Evolutionary conservation across 2,113 vertebrate species (phyloP), one percentile per base, ranked within the genome.

Genomic region (Murina feae): DNA sequence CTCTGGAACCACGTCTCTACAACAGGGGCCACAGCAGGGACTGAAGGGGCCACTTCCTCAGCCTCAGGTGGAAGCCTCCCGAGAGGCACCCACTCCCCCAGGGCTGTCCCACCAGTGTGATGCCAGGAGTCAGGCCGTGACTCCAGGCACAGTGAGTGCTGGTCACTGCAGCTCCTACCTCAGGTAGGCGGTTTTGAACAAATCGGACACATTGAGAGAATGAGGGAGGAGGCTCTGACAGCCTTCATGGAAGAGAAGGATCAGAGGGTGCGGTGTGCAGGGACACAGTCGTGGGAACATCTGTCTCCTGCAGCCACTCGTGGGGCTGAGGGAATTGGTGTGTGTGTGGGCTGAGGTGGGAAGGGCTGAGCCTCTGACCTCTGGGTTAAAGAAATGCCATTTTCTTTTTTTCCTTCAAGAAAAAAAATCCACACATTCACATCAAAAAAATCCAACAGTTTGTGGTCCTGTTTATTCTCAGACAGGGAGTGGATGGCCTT

Each of bases 391-490:
- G 91, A 96, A 97, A 97, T 96, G 80, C 32, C 81, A 84, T 96
- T 96, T 96, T 89, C 75, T 90, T 93, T 95, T 79, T 93, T 93
- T 94, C 51, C 47, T 91, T 86, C 82, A 89, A 89, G 91, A 68
- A 91, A 82, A 82, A 79, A 76, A 85, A n/a, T 65, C 9, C 30
- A n/a, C 60, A 72, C 35, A 44, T 25, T 37, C 25, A 28, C 86
- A 87, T 14, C 13, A 85, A 89, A 72, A 75, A 82, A 88, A 63
- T 51, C 90, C 66, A 87, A 4, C 90, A 91, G 90, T 92, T 91
- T 58, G 13, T 76, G 90, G 94, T 96, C 87, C 97, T 97, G 97
- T 97, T 97, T 97, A 95, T 97, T 97, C 93, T 97, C 96, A 97
- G 95, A 82, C 84, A 51, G 89, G 18, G 93, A 96, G 72, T 92